These are phyloP conservation scores for Caerostris darwini DNA, from an alignment of 1,140 invertebrate species.

Conservation along the genomic window DNA sequence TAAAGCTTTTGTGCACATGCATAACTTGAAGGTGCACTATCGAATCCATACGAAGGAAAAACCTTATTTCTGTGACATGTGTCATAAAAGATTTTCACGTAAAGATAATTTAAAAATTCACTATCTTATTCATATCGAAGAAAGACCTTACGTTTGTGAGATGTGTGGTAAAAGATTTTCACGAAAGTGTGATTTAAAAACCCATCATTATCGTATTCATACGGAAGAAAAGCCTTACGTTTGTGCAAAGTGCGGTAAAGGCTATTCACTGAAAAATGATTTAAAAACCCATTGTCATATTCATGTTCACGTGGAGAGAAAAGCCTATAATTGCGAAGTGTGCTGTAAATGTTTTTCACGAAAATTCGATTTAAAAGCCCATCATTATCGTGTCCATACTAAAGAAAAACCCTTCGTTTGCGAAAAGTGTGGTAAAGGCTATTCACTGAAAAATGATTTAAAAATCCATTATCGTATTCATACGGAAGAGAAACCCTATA, in stretches of 20 bases:
- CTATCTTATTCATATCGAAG: not conserved
- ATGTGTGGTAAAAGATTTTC: not conserved
- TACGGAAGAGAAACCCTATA: conserved; percentile 8
- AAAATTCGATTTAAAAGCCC: not conserved
- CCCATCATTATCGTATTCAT: not conserved
- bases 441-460: not conserved
- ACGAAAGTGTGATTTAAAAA: not conserved
- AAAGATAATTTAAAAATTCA: not conserved
- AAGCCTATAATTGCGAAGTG: not conserved
- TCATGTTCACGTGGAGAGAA: not conserved
- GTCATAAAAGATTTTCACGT: conserved; percentile 76
- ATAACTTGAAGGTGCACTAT: conserved; percentile 77
- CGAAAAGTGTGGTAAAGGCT: not conserved
- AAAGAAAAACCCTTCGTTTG: not conserved
- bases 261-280: not conserved
- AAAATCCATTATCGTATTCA: not conserved
- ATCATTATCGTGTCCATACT: not conserved
- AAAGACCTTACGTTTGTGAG: conserved; percentile 11
- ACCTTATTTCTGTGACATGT: conserved; percentile 80
- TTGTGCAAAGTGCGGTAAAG: not conserved
- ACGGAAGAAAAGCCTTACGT: not conserved
- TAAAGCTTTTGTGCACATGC: not conserved
- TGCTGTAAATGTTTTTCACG: not conserved
- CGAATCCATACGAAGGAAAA: conserved; percentile 80
- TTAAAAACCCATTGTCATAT: not conserved